Evolutionary conservation across 2,113 vertebrate species (phyloP).

Genomic region (Orthonyx spaldingii): DNA sequence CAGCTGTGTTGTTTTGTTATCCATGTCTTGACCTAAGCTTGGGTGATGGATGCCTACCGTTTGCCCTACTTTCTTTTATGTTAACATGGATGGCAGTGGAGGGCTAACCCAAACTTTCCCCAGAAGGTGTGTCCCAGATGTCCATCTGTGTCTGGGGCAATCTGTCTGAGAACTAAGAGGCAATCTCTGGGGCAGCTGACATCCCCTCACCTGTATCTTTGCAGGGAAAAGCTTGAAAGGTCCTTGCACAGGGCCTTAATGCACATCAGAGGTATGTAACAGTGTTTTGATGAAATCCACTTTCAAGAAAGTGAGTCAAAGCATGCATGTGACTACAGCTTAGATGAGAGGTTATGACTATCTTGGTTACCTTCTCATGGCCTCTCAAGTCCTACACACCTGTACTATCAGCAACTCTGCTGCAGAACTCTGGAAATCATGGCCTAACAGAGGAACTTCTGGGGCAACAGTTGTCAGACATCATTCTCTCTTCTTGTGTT

Average conservation of each 20-base stretch:
- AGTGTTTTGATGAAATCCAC: neutral
- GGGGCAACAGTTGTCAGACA: rapidly evolving
- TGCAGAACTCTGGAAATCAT: neutral
- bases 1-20: neutral
- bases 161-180: neutral
- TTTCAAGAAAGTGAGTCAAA: neutral
- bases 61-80: neutral
- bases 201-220: neutral
- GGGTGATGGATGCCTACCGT: neutral
- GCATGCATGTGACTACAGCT: neutral
- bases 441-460: neutral
- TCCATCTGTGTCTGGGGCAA: neutral
- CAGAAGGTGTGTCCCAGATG: neutral
- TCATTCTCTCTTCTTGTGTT: neutral
- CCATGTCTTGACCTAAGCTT: neutral
- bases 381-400: neutral
- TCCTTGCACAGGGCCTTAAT: neutral
- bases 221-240: neutral
- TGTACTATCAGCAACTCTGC: neutral
- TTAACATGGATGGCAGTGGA: neutral
- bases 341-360: neutral
- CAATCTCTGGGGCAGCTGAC: neutral
- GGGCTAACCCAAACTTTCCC: neutral
- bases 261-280: neutral
- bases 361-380: neutral